Percentiles rank a stretch among this genome's conserved stretches.
Evolutionary conservation across 2,797 vertebrate genomes (phyloP).

Genomic region (Arctocebus calabarensis): DNA sequence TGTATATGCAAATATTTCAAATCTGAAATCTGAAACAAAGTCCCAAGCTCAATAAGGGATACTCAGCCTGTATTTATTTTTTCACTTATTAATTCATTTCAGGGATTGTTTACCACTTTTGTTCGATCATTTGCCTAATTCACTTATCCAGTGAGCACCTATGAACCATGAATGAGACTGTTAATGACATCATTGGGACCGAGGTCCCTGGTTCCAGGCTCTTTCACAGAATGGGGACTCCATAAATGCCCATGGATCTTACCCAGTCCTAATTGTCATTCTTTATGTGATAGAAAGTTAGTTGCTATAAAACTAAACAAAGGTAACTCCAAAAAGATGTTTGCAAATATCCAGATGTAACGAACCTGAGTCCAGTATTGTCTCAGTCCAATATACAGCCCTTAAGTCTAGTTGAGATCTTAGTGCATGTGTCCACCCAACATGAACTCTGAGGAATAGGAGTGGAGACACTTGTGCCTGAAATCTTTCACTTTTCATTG

Average conservation of each 20-base stretch:
- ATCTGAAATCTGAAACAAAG: background rate
- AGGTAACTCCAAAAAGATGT: background rate
- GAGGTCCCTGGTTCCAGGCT: background rate
- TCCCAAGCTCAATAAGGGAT: background rate
- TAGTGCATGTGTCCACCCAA: background rate
- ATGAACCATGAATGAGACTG: background rate
- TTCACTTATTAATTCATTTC: background rate
- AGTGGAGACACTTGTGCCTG: background rate
- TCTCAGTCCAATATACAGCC: background rate
- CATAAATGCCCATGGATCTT: background rate
- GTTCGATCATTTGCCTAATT: background rate
- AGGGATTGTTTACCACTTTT: background rate
- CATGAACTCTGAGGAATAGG: background rate
- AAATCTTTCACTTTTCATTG: background rate
- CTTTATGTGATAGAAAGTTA: background rate
- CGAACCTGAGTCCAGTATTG: background rate
- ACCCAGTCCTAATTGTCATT: background rate
- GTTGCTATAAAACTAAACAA: background rate
- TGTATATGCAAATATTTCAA: background rate
- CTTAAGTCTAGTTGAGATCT: background rate
- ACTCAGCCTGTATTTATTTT: background rate
- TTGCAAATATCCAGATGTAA: background rate
- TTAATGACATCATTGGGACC: background rate
- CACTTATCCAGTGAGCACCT: background rate
- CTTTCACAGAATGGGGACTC: background rate